Base-by-base conservation (phyloP, 2,797 vertebrate genomes). In the Cebuella pygmaea region DNA sequence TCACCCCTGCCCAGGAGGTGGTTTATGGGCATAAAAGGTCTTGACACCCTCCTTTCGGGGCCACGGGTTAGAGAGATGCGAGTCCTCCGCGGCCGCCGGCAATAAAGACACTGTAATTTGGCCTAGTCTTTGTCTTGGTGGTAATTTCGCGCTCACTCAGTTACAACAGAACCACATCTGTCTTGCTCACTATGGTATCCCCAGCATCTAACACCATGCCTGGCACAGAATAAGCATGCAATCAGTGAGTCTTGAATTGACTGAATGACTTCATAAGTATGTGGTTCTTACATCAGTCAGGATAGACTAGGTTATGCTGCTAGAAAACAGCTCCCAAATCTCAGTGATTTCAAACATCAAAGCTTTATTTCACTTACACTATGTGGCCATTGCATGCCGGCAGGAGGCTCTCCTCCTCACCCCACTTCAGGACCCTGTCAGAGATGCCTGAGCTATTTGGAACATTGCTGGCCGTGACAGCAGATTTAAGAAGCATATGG, bases 371-470 rank as follows among this genome's bases (percentile, higher is more conserved):
- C 26, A 5, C 52, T 55, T 33, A 14, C 0, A 27, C 41, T 8
- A 5, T 46, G 50, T 74, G 50, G 13, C 74, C 5, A 4, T 1
- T 39, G 61, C 36, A 64, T 13, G 20, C 39, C 41, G 64, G 44
- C 64, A 72, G 44, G 52, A 24, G 30, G 44, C 39, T 64, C 67
- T n/a, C 61, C 70, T 75, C 70, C 30, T 59, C 4, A 15, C 4
- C 15, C 46, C 50, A 50, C 26, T 33, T 36, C 74, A 12, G 44
- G 44, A 50, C 44, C 74, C 13, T 93, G 48, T n/a, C 4, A 17
- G 15, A 85, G 17, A 67, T 14, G 13, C 5, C 12, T 5, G 11
- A 0, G 4, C 33, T 59, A 46, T 39, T 27, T 3, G 0, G n/a
- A 83, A 78, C 8, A 13, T 30, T 26, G 24, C 17, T 83, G 88